phyloP scores from a whole-genome alignment of 2,888 invertebrate genomes.

The Sepioteuthis lessoniana region DNA sequence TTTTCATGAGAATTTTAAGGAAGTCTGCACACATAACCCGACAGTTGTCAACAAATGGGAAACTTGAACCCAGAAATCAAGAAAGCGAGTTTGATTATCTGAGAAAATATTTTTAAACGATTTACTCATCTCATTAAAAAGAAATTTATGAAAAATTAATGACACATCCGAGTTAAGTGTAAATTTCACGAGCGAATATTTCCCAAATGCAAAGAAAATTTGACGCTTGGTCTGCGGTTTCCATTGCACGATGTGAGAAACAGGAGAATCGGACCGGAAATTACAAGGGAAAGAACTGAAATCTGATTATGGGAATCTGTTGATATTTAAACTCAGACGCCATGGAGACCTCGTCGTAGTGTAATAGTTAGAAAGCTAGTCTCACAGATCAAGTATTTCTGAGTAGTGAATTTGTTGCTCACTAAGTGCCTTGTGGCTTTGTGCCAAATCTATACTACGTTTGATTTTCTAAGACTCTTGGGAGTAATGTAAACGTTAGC shows the following conservation, averaged over 20 bases:
- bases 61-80: neutral
- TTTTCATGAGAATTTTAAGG: neutral
- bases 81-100: neutral
- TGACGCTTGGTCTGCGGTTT: conserved; percentile 4
- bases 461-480: too few species aligned
- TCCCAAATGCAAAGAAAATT: neutral
- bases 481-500: too few species aligned
- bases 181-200: neutral
- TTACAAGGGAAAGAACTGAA: neutral
- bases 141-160: neutral
- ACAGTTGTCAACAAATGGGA: neutral
- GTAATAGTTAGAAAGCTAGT: too few species aligned
- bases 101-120: conserved; percentile 33
- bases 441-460: too few species aligned
- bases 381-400: too few species aligned
- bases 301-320: neutral
- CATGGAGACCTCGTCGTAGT: neutral
- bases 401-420: too few species aligned
- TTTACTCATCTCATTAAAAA: conserved; percentile 33
- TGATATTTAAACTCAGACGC: neutral
- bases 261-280: neutral
- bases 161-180: neutral
- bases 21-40: neutral
- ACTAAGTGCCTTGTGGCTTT: too few species aligned
- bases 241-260: neutral